Evolutionary conservation across 2,797 vertebrate genomes (phyloP), one percentile per base, ranked within the genome.

Genomic region (Acanthurus tractus): DNA sequence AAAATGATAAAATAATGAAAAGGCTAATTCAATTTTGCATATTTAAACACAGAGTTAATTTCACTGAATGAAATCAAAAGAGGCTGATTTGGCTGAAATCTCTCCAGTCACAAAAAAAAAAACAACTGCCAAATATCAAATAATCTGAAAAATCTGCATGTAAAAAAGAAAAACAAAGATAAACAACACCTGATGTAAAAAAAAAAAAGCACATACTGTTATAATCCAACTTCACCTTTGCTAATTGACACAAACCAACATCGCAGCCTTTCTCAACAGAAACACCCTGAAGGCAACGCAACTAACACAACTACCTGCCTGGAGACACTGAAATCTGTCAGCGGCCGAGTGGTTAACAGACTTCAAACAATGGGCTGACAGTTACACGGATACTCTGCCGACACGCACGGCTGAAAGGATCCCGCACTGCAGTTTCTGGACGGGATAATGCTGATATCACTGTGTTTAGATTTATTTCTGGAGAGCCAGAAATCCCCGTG

Each of bases 321-420:
- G 9, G 22, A 84, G 70, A 78, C 50, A 40, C n/a, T 3, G 58
- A 68, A 44, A 65, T 42, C 81, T 68, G 79, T 87, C 86, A 82
- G 18, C 76, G 29, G 53, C 67, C 22, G 34, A 78, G 50, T 10
- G 52, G 63, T 74, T 78, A 76, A 38, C 56, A 46, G 13, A 12
- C 50, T 74, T 61, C 49, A 80, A 79, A 86, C 86, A 76, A 76
- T 44, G 77, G 63, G 4, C 13, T 36, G 66, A 61, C 62, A 59
- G 61, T 75, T 63, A 71, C 61, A 58, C 14, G 0, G 48, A 75
- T 17, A 36, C 63, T 58, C 12, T 48, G 65, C 48, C 69, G 78
- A 80, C 66, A 67, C 13, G 54, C 13, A 29, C 40, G 61, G 75
- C 50, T 63, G 63, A 64, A 45, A 73, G n/a, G 52, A 66, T 9